Base-by-base conservation (phyloP, 2,797 vertebrate genomes). In the Argyrosomus regius region DNA sequence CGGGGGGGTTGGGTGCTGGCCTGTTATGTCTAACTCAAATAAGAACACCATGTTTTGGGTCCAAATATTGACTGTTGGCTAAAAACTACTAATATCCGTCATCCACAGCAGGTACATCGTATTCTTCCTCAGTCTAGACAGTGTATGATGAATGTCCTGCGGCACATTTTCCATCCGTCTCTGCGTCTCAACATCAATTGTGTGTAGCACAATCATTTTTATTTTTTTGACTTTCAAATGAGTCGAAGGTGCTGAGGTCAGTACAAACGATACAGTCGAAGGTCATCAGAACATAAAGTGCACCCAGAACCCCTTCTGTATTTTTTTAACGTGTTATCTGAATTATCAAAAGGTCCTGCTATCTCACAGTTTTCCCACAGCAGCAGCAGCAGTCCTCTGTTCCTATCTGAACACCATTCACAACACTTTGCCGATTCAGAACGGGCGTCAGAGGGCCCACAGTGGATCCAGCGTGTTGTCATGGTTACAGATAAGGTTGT, bases 401-500 rank as follows among this genome's bases (percentile, higher is more conserved):
- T 84, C 66, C 84, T 84, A 84, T 90, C 81, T 85, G 7, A 72
- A 79, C 78, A 65, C 75, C 80, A 77, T 88, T 91, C 86, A 82
- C 41, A 3, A 59, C 86, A 83, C 86, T 82, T 77, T 58, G 70
- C 77, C 26, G 26, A 82, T 86, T 84, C 88, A 85, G 83, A 85
- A 66, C 78, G 58, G 67, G 79, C 80, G 65, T 90, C 88, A 85
- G 75, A 88, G 77, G 70, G 75, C 62, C 82, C 58, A 53, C 63
- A 8, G 60, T 80, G 83, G 71, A 87, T 87, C 75, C 59, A 75
- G 77, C 39, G 57, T 20, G 84, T 90, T 85, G 82, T 81, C 90
- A 88, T 86, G 86, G 90, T 88, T 83, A 88, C 89, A 57, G 88
- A 92, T 92, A 89, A 89, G 88, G 66, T 53, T 59, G 72, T 78